Percentiles rank a stretch among this genome's conserved stretches.
Conservation (phyloP, 2,888 invertebrate species). For the Ceramica pisi region DNA sequence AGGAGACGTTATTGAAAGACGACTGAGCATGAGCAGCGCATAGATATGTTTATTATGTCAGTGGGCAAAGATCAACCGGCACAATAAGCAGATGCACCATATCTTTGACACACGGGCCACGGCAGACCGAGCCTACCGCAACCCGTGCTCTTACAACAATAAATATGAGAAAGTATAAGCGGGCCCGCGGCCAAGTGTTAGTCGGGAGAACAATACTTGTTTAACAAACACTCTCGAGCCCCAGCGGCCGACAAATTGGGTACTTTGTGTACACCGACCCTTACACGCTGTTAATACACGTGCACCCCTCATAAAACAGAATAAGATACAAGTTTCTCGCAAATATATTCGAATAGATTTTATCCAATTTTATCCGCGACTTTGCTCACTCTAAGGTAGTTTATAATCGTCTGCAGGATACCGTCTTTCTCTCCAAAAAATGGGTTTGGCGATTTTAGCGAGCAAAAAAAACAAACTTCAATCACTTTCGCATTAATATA, state of each 20-base stretch:
- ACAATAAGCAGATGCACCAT: constrained; percentile 49
- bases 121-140: constrained; percentile 52
- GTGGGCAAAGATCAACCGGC: constrained; percentile 59
- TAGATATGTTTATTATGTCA: constrained; percentile 60
- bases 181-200: constrained; percentile 46
- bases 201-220: constrained; percentile 72
- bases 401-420: no score
- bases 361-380: no score
- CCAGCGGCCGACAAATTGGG: constrained; percentile 75
- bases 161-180: constrained; percentile 55
- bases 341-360: background rate
- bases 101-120: constrained; percentile 16
- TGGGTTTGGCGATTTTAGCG: no score
- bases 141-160: constrained; percentile 52
- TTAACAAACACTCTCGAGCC: constrained; percentile 74
- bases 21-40: constrained; percentile 16
- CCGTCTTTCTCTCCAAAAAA: no score
- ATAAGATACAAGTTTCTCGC: constrained; percentile 28
- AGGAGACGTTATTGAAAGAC: constrained; percentile 57
- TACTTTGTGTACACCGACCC: constrained; percentile 59
- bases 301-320: constrained; percentile 16
- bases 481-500: no score
- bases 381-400: no score
- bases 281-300: constrained; percentile 32
- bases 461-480: no score